Evolutionary conservation across 2,888 invertebrate genomes (phyloP).

Genomic region (Dryomyza anilis): DNA sequence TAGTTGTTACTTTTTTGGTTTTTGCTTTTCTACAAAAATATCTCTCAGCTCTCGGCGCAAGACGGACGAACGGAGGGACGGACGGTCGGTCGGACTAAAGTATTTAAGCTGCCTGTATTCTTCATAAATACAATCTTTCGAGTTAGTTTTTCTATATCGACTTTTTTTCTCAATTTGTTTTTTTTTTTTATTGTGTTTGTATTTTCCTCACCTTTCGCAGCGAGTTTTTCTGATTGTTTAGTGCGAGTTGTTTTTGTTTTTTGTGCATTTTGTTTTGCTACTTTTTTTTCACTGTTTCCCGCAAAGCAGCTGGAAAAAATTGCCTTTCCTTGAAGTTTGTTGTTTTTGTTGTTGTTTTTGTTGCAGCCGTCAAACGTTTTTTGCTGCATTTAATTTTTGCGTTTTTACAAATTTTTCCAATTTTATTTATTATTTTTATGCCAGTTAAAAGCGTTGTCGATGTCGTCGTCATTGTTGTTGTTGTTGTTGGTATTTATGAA

Average conservation of each 20-base stretch:
- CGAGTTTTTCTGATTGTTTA: conserved; percentile 21
- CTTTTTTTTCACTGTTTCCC: conserved; percentile 11
- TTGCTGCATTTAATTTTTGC: conserved; percentile 30
- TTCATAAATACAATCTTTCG: conserved; percentile 25
- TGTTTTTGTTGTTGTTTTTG: conserved; percentile 2
- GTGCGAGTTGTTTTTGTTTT: background rate
- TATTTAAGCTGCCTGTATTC: conserved; percentile 15
- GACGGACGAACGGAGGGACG: no score
- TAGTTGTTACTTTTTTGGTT: conserved; percentile 40
- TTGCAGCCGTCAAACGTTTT: no score
- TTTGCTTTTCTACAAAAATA: conserved; percentile 28
- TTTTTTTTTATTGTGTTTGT: conserved; percentile 39
- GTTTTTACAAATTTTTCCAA: conserved; percentile 32
- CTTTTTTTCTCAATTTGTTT: conserved; percentile 9
- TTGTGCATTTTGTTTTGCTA: background rate
- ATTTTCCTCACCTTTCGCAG: conserved; percentile 42
- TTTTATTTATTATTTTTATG: conserved; percentile 31
- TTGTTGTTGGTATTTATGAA: background rate
- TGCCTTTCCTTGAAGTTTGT: conserved; percentile 29
- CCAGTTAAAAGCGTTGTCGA: conserved; percentile 11
- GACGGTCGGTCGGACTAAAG: no score
- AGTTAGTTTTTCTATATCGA: conserved; percentile 18
- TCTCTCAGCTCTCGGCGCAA: no score
- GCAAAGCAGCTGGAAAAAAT: conserved; percentile 25
- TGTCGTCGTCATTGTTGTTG: conserved; percentile 1